Base-by-base conservation (phyloP, 1,140 invertebrate species). In the Anadara kagoshimensis region DNA sequence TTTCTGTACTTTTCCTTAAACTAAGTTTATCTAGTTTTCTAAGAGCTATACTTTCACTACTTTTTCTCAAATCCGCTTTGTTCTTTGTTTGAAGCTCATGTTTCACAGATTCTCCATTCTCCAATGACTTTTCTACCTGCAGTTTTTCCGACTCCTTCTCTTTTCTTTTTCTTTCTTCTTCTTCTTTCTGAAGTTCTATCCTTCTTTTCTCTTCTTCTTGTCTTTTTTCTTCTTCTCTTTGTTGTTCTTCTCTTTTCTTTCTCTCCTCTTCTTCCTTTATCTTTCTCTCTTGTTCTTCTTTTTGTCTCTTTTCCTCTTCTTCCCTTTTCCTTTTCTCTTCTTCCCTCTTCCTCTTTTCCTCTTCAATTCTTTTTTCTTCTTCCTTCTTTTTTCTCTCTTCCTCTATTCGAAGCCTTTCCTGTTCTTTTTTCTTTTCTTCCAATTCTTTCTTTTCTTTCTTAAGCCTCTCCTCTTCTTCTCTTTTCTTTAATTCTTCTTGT, bases 211-310 rank as follows among this genome's bases (percentile, higher is more conserved):
- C 53, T 62, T 67, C 44, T 67, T 73, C 64, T 43, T 45, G 45
- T 49, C 57, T 49, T 63, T 73, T 57, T 44, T 78, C 56, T 47
- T 76, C 54, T 36, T 69, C 63, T 57, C 59, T 66, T 65, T 45
- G 49, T 47, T 53, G 20, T 65, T 71, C 59, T 62, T 76, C 64
- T 66, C 59, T 54, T 66, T 75, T 65, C 53, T 78, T 59, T 53
- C 67, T 72, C 44, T 79, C 61, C 71, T 67, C 58, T 41, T 62
- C 65, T 58, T 77, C 58, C 59, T 75, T 63, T 57, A 73, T 49
- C 22, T 58, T 58, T 69, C 56, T 43, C 44, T 57, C 61, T 58
- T 77, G 59, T 58, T 67, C 47, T 61, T 58, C 62, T 36, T 69
- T 49, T 49, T 51, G 51, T 29, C 59, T 69, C 58, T 29, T 36